Evolutionary conservation across 2,113 vertebrate genomes (phyloP).

Genomic region (Motacilla tschutschensis): DNA sequence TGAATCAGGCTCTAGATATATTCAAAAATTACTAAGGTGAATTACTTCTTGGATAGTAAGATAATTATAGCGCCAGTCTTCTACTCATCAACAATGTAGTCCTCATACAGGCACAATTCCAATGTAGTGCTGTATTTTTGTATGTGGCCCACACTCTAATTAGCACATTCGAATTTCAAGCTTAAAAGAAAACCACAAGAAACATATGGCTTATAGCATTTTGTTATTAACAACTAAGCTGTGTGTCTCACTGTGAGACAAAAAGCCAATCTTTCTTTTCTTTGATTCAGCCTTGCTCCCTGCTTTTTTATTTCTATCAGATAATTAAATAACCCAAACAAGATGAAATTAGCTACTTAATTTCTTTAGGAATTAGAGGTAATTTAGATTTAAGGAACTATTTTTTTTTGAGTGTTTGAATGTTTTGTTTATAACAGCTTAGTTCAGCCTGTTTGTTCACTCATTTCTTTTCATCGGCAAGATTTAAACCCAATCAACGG

Average conservation of each 20-base stretch:
- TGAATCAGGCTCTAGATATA: constrained; percentile 34
- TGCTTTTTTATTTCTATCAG: constrained; percentile 50
- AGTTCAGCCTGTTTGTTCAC: not conserved
- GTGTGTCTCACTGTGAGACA: constrained; percentile 44
- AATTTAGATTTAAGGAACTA: constrained; percentile 54
- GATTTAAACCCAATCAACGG: constrained; percentile 4
- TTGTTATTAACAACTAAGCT: constrained; percentile 59
- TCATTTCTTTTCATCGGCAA: constrained; percentile 29
- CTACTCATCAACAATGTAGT: constrained; percentile 17
- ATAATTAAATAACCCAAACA: constrained; percentile 71
- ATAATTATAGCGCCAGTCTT: constrained; percentile 49
- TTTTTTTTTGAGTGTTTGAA: constrained; percentile 19
- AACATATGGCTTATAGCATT: constrained; percentile 57
- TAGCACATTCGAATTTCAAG: constrained; percentile 68
- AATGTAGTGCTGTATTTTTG: constrained; percentile 52
- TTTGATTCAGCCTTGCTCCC: constrained; percentile 45
- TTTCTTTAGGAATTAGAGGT: constrained; percentile 53
- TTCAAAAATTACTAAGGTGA: constrained; percentile 56
- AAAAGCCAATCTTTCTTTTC: constrained; percentile 57
- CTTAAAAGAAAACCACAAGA: constrained; percentile 58
- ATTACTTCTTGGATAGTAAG: constrained; percentile 51
- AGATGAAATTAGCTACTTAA: constrained; percentile 60
- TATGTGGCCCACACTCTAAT: constrained; percentile 54
- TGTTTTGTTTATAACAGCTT: constrained; percentile 30
- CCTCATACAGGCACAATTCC: constrained; percentile 32